Evolutionary conservation across 92 coral and sea anemone genomes (phyloP), one percentile per base, ranked within the genome.

Genomic region (Porites divaricata): DNA sequence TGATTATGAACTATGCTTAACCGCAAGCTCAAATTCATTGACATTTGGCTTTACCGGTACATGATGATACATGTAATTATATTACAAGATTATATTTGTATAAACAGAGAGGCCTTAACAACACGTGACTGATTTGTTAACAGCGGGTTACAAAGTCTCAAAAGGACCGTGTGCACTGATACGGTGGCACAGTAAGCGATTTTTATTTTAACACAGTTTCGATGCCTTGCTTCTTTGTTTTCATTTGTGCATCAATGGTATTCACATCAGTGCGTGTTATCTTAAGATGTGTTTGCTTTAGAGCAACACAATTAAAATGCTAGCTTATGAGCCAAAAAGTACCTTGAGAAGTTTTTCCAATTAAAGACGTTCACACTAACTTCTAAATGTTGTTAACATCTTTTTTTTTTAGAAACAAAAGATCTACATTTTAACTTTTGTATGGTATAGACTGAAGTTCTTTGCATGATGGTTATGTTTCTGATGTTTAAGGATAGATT

Each of bases 101-200:
- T 22, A 79, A 79, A 79, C 72, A 17, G 57, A 64, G 63, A 22
- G 72, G 50, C 49, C 23, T 48, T 28, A 66, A 64, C 66, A 11
- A 6, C 25, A 20, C 22, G 45, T 23, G 9, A 7, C 9, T 49
- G 73, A 9, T 17, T 50, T 20, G 16, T 54, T 54, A 54, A 54
- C 12, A 54, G 45, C 45, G 45, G 10, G 59, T 54, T 54, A 54
- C 0, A 15, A 54, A 0, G 13, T 54, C 59, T 15, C 59, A 35
- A 35, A 35, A 35, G 45, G 45, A 35, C 45, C 5, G 45, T 35
- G 45, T 35, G 45, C 45, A 35, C 45, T 4, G 6, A 35, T 35
- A 4, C 45, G 6, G 45, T 35, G 45, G 45, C 45, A 35, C 45
- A 35, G 6, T 35, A 4, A 35, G 45, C 4, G 45, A 35, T 35